Base-by-base conservation (phyloP, 2,113 vertebrate species). In the Erinaceus europaeus region DNA sequence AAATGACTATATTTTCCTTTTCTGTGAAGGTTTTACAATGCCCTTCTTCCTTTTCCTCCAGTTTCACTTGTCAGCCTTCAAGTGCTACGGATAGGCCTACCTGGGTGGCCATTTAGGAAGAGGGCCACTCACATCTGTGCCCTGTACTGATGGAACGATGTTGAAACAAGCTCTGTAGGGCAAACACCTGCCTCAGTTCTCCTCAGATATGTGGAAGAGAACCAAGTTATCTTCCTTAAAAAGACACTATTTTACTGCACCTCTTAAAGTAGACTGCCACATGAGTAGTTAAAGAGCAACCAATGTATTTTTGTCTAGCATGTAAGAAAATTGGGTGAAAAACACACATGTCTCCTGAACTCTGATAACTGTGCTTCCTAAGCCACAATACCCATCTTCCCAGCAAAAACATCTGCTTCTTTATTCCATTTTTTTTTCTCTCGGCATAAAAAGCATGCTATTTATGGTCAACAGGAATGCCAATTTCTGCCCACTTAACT, bases 21-120 rank as follows among this genome's bases (percentile, higher is more conserved):
- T 57, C 77, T 52, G 25, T 2, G 62, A 4, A 40, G n/a, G 15
- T 38, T 73, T 44, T 53, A 93, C 53, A 93, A 90, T 25, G 42
- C 12, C n/a, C 87, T 68, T 79, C 38, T 64, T 42, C 48, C 0
- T 2, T 36, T 32, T 57, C 79, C 34, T 25, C 27, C 83, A 71
- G 50, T 88, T 57, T 38, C 42, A 65, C 3, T n/a, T 25, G 71
- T 80, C 77, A 55, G 86, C 77, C 86, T 91, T 57, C 76, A 64
- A 38, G 4, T n/a, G 52, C 32, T 21, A 8, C 29, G 10, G 50
- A 23, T 80, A 93, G 57, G 87, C 81, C 64, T 90, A 68, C 65
- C 78, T 11, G 27, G 42, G 42, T 0, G 4, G 44, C 23, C 18
- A 15, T 1, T 2, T 59, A 61, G 52, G 6, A 36, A 75, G n/a